Base-by-base conservation (phyloP, 1,140 invertebrate species). In the Vanessa tameamea region DNA sequence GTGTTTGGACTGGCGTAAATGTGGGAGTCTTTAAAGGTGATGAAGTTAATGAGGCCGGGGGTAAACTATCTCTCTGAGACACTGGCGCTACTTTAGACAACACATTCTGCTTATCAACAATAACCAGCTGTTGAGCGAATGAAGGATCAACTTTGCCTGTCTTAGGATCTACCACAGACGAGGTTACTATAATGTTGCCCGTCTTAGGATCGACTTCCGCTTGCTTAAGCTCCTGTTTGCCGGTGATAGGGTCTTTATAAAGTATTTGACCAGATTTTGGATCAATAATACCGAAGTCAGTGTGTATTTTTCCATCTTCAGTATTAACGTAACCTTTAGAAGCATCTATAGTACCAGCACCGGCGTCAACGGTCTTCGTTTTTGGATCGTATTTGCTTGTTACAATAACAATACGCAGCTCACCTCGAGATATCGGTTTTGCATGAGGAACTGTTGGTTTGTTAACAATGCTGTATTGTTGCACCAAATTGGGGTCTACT, bases 201-300 rank as follows among this genome's bases (percentile, higher is more conserved):
- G 94, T 94, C 72, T 93, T 93, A 20, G 94, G 92, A 79, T 95
- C 94, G 15, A 94, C 84, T 55, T 94, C 88, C 50, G 94, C 94
- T 76, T 94, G 93, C 82, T 94, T 94, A 5, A 93, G 76, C 68
- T 94, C 93, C 64, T 93, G 92, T 83, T 95, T 94, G 48, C 94
- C 93, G 26, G 94, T 94, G 69, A 94, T 87, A 20, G 94, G 94
- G 78, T 95, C 94, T 59, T 91, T 93, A 76, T 89, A 94, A 12
- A 93, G 89, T 77, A 94, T 93, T 70, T 93, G 94, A 63, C 94
- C 93, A 26, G 93, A 89, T 78, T 94, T 87, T 3, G 94, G 94
- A 80, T 95, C 94, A 71, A 95, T 94, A 69, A 94, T 93, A 55
- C 94, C 94, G 80, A 94, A 94, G 84, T 94, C 94, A 20, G 94